phyloP scores from a whole-genome alignment of 2,113 vertebrate species.

The Lampris incognitus region DNA sequence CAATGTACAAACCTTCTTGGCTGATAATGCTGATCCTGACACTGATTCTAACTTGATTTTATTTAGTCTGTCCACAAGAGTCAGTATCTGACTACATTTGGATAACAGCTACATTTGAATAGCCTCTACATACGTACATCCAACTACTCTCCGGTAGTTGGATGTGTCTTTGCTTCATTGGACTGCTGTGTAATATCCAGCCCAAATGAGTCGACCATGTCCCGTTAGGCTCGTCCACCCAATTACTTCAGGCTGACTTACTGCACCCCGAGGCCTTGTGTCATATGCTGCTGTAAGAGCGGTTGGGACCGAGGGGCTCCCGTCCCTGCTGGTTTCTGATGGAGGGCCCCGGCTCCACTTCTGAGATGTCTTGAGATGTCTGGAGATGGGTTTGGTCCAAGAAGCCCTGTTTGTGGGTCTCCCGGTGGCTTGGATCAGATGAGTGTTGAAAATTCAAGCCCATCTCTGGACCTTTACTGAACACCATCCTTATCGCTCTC shows the following conservation, averaged over 20 bases:
- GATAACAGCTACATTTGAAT: no score
- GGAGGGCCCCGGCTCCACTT: constrained; percentile 28
- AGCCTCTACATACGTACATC: no score
- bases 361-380: constrained; percentile 27
- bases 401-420: constrained; percentile 10
- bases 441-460: no score
- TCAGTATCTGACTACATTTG: no score
- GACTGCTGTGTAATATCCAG: constrained; percentile 28
- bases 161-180: neutral
- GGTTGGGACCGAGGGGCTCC: constrained; percentile 13
- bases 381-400: neutral
- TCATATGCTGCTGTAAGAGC: constrained; percentile 68
- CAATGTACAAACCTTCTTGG: no score
- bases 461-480: no score
- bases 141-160: neutral
- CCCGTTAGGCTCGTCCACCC: constrained; percentile 41
- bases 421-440: no score
- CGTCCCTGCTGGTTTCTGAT: constrained; percentile 67
- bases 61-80: no score
- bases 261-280: constrained; percentile 65
- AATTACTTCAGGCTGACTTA: constrained; percentile 56
- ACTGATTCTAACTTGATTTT: no score
- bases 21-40: no score
- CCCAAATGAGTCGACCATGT: constrained; percentile 25
- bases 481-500: no score